Conservation (phyloP, 2,888 invertebrate genomes). For the Dexiosoma caninum region DNA sequence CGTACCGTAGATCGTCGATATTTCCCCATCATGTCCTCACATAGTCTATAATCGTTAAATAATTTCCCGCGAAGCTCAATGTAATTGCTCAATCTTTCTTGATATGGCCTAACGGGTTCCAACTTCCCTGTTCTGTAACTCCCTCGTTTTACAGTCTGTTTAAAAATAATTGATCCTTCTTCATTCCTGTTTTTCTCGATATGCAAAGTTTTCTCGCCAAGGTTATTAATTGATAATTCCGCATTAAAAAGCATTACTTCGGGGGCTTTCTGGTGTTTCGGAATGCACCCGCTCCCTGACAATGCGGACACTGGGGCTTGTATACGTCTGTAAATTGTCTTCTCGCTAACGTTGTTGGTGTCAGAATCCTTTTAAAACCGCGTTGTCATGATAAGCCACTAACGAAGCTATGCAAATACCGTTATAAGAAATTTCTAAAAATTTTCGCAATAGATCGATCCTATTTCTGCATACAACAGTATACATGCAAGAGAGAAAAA, state of each 20-base stretch:
- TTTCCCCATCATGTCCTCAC: not conserved
- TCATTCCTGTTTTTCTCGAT: not conserved
- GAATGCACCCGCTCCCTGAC: not conserved
- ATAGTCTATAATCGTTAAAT: not conserved
- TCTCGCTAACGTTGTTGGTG: too few relatives aligned
- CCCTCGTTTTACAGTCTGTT: not conserved
- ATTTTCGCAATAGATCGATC: too few relatives aligned
- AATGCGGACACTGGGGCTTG: not conserved
- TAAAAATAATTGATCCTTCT: not conserved
- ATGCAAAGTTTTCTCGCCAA: not conserved
- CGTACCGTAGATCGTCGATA: constrained; percentile 15
- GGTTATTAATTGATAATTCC: not conserved
- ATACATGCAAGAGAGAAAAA: too few relatives aligned
- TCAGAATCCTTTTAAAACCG: too few relatives aligned
- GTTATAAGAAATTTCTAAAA: too few relatives aligned
- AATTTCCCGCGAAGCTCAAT: not conserved
- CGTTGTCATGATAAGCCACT: too few relatives aligned
- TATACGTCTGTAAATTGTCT: too few relatives aligned
- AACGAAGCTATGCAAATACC: too few relatives aligned
- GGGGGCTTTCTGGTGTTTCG: not conserved
- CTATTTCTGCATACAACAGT: too few relatives aligned
- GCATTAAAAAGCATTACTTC: not conserved
- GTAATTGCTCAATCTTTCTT: not conserved
- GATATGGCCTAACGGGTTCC: not conserved
- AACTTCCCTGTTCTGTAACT: too few relatives aligned